Base-by-base conservation (phyloP, 2,113 vertebrate species). In the Cynopterus brachyotis region DNA sequence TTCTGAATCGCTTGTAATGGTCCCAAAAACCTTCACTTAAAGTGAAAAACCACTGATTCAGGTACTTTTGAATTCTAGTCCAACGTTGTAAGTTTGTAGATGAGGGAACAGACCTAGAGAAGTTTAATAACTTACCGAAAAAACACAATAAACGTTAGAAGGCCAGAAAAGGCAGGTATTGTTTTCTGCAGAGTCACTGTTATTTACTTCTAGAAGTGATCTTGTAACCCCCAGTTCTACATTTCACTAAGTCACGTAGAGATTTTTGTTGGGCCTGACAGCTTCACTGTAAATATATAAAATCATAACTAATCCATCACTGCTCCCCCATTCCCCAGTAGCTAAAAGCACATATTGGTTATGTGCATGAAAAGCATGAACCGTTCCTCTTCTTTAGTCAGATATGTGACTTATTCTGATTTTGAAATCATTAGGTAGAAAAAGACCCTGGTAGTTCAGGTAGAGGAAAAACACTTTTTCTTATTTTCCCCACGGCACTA, bases 381-480 rank as follows among this genome's bases (percentile, higher is more conserved):
- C 15, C 50, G 3, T 88, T 78, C 59, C 91, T 57, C 26, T 19
- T 67, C 50, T 76, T 89, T 24, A 85, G 47, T 86, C 53, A 91
- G 75, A n/a, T 86, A 45, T 24, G 22, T 73, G n/a, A 75, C 72
- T 78, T 32, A 47, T 89, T 94, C 20, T 91, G 55, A 76, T 79
- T 93, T 95, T 93, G 75, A 92, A 94, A 95, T 94, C 13, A 60
- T 15, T 89, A 30, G 10, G 6, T 94, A 20, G 60, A 57, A 30
- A 69, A 35, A 42, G 62, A 32, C 66, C 37, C 45, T 92, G 32
- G 57, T 73, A 37, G 81, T 79, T 28, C 69, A 79, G 62, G 55
- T 72, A 72, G 81, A 79, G 47, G n/a, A 47, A 37, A 62, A 76
- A 10, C 57, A 30, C 10, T 0, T 24, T 24, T 37, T 82, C 16